A percentile compares a stretch with the other conserved stretches of the same genome.
Evolutionary conservation across 2,888 invertebrate species (phyloP).

Genomic region (Loripinus fragilis): DNA sequence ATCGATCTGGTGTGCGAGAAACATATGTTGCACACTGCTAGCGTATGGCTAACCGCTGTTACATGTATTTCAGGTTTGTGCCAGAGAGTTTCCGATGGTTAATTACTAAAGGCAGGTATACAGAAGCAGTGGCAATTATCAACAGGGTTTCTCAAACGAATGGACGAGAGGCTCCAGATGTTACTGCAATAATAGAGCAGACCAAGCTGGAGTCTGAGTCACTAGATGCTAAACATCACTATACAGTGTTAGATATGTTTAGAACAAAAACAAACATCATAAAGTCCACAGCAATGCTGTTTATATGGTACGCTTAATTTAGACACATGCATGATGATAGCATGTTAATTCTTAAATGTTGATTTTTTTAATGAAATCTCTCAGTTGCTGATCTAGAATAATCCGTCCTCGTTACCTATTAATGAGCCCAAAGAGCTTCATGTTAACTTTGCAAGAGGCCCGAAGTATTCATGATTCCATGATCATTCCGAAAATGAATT

Average conservation of each 20-base stretch:
- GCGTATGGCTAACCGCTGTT: too few species aligned
- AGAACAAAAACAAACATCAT: conserved; percentile 29
- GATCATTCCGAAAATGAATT: too few species aligned
- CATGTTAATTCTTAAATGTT: too few species aligned
- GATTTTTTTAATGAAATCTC: too few species aligned
- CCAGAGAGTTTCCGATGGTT: conserved; percentile 64
- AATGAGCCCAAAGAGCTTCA: too few species aligned
- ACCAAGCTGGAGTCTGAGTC: conserved; percentile 16
- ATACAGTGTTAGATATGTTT: conserved; percentile 34
- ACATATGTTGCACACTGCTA: too few species aligned
- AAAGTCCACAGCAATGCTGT: conserved; percentile 33
- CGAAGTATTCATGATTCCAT: too few species aligned
- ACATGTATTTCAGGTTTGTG: conserved; percentile 33
- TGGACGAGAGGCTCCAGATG: conserved; percentile 40
- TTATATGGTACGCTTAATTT: conserved; percentile 40
- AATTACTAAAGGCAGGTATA: conserved; percentile 47
- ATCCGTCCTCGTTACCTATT: too few species aligned
- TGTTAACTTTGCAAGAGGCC: too few species aligned
- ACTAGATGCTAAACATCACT: conserved; percentile 5
- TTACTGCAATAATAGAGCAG: conserved; percentile 27
- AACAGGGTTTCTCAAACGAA: conserved; percentile 52
- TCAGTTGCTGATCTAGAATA: too few species aligned
- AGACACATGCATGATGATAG: too few species aligned
- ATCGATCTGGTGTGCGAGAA: too few species aligned
- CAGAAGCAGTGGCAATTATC: conserved; percentile 44